Conservation (phyloP, 2,113 vertebrate genomes). For the Eidolon helvum region DNA sequence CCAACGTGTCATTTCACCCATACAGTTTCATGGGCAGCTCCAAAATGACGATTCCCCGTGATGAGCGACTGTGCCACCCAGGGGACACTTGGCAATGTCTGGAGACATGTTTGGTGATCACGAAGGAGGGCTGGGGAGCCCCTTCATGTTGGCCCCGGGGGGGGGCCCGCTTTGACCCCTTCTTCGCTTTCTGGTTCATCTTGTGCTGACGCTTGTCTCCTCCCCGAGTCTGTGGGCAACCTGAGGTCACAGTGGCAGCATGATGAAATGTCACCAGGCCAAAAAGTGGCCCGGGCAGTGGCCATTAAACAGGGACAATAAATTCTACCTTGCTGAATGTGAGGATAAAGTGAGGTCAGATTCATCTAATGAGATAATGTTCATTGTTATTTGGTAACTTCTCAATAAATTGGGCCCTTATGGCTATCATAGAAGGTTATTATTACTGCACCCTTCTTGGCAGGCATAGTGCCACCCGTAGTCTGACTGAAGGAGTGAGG, state of each 20-base stretch:
- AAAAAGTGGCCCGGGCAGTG: not conserved
- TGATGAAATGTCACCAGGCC: not conserved
- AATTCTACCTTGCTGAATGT: not conserved
- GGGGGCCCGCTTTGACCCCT: not conserved
- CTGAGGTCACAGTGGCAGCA: not conserved
- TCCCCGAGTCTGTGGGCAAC: not conserved
- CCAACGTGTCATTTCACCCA: not conserved
- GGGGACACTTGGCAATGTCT: not conserved
- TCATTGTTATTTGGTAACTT: not conserved
- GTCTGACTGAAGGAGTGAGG: not conserved
- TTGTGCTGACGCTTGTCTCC: not conserved
- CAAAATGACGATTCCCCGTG: not conserved
- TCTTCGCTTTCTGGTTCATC: not conserved
- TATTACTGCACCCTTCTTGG: not conserved
- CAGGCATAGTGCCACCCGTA: rapidly evolving
- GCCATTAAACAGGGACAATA: not conserved
- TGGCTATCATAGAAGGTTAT: too few relatives aligned
- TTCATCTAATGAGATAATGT: not conserved
- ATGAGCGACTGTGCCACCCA: not conserved
- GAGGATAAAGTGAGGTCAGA: rapidly evolving
- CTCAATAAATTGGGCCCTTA: not conserved
- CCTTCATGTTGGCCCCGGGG: not conserved
- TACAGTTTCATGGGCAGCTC: not conserved
- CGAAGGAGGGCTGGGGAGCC: not conserved
- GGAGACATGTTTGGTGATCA: not conserved